Evolutionary conservation across 2,888 invertebrate genomes (phyloP).

Genomic region (Diarsia mendica): DNA sequence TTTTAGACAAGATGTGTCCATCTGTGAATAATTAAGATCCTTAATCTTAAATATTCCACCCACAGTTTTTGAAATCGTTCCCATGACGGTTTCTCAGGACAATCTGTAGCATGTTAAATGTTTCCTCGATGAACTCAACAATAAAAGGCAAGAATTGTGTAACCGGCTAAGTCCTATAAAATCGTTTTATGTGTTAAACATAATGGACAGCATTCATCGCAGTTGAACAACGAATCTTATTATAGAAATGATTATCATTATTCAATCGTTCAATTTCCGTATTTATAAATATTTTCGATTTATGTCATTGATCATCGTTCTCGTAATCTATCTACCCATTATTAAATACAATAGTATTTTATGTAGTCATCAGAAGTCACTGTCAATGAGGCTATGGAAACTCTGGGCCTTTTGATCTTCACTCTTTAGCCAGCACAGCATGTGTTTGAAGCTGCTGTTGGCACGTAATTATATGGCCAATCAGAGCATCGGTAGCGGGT

Average conservation of each 20-base stretch:
- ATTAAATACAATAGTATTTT: not conserved
- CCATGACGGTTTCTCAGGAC: conserved; percentile 11
- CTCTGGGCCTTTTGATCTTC: not conserved
- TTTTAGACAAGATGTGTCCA: not conserved
- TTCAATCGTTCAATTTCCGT: not conserved
- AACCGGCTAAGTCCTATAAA: conserved; percentile 16
- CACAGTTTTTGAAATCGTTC: conserved; percentile 2
- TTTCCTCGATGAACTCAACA: conserved; percentile 12
- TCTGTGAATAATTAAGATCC: not conserved
- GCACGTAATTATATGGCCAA: not conserved
- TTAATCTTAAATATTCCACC: conserved; percentile 6
- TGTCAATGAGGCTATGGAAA: not conserved
- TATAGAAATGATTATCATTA: conserved; percentile 15
- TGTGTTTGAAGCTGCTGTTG: not conserved
- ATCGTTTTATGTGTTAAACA: conserved; percentile 23
- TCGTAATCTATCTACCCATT: not conserved
- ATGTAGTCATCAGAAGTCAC: not conserved
- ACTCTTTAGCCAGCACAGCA: too few relatives aligned
- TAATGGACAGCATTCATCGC: not conserved
- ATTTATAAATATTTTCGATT: not conserved
- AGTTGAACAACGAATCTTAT: conserved; percentile 27
- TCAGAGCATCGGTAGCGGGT: not conserved
- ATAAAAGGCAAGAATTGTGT: conserved; percentile 5
- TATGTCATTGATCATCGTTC: not conserved
- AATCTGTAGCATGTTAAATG: conserved; percentile 5